A percentile compares a stretch with the other conserved stretches of the same genome.
These are phyloP conservation scores for Kryptolebias ocellatus DNA, from an alignment of 2,797 vertebrate genomes.

Conservation along the genomic window DNA sequence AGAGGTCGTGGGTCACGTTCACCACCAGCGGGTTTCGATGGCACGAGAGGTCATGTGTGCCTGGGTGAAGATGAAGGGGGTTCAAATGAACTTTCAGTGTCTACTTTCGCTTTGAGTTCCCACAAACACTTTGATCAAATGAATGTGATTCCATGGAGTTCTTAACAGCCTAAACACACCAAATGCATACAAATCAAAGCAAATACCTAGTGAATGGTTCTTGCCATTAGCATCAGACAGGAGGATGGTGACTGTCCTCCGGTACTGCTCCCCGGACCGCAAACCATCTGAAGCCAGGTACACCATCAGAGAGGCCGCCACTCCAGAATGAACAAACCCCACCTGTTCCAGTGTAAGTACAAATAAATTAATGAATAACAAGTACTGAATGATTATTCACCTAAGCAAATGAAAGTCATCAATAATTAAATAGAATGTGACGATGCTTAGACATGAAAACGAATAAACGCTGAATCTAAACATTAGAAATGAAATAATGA, in stretches of 20 bases:
- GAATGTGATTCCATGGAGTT: not conserved
- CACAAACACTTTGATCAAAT: no score
- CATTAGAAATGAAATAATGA: no score
- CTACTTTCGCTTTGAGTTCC: no score
- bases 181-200: not conserved
- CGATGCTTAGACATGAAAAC: no score
- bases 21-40: conserved; percentile 88
- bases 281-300: conserved; percentile 89
- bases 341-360: conserved; percentile 76
- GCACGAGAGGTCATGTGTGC: conserved; percentile 88
- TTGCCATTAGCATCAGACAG: conserved; percentile 82
- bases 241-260: conserved; percentile 81
- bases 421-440: no score
- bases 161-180: not conserved
- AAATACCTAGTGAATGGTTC: conserved; percentile 88
- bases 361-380: not conserved
- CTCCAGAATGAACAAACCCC: conserved; percentile 86
- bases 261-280: conserved; percentile 76
- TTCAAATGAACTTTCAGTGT: conserved; percentile 1
- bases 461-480: no score
- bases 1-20: conserved; percentile 82
- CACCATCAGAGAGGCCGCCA: conserved; percentile 87
- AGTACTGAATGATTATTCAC: not conserved
- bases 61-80: conserved; percentile 64
- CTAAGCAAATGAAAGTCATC: no score